A percentile compares a stretch with the other conserved stretches of the same genome.
These are phyloP conservation scores for Keiferia lycopersicella DNA, from an alignment of 2,888 invertebrate genomes.

Conservation along the genomic window DNA sequence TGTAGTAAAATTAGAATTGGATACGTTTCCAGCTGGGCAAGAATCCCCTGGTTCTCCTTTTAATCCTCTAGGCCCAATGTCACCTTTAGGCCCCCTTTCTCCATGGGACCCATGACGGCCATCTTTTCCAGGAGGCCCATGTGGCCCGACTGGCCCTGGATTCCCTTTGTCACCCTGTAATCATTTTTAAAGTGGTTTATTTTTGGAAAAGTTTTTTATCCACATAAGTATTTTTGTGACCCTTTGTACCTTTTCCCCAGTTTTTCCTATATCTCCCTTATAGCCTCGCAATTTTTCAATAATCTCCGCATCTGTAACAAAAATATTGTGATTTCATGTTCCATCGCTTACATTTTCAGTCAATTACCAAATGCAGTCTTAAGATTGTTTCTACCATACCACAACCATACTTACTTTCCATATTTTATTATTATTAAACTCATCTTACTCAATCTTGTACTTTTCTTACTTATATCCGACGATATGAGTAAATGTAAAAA, in stretches of 20 bases:
- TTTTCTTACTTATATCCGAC: too few species aligned
- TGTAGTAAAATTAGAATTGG: slow-evolving; percentile 4
- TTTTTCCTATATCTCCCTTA: slow-evolving; percentile 54
- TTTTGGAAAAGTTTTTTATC: too few species aligned
- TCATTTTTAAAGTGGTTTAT: not conserved
- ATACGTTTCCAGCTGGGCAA: slow-evolving; percentile 19
- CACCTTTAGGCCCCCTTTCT: slow-evolving; percentile 77
- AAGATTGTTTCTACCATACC: too few species aligned
- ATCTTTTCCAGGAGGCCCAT: slow-evolving; percentile 49
- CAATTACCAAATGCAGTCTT: too few species aligned
- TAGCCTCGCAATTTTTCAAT: slow-evolving; percentile 55
- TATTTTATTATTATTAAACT: too few species aligned
- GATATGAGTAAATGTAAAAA: slow-evolving; percentile 34
- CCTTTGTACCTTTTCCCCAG: slow-evolving; percentile 58
- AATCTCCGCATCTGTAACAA: slow-evolving; percentile 48
- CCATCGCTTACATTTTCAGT: too few species aligned
- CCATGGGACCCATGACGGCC: slow-evolving; percentile 83
- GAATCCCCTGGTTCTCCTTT: slow-evolving; percentile 38
- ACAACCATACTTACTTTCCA: too few species aligned
- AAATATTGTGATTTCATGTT: not conserved
- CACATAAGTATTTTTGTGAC: too few species aligned
- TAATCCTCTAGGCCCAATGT: slow-evolving; percentile 33
- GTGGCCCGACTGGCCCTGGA: slow-evolving; percentile 81
- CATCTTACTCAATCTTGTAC: too few species aligned
- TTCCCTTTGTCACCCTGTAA: slow-evolving; percentile 86